Conservation (phyloP, 1,140 invertebrate species). For the Zophobas morio region DNA sequence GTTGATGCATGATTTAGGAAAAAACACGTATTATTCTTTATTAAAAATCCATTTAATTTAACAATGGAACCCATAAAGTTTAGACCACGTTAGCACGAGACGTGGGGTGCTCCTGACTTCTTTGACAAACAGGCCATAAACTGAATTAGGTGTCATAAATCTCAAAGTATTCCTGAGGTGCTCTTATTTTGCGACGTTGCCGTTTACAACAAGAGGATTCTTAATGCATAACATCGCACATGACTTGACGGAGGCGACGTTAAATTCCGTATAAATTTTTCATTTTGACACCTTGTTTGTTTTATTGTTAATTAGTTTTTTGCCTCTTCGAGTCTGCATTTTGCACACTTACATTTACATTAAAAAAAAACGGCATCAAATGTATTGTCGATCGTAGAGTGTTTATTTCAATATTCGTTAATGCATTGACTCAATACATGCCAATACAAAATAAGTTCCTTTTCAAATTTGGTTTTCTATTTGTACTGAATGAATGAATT, state of each 20-base stretch:
- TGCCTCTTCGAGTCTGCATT: too few species aligned
- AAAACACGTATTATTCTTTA: conserved; percentile 24
- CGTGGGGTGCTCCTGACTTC: conserved; percentile 21
- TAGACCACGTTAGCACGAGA: conserved; percentile 18
- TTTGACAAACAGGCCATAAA: conserved; percentile 40
- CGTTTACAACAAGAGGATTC: conserved; percentile 1
- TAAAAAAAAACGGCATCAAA: too few species aligned
- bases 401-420: too few species aligned
- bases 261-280: too few species aligned
- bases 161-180: conserved; percentile 36
- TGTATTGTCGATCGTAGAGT: too few species aligned
- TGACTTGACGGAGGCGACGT: background rate
- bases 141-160: conserved; percentile 40
- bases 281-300: too few species aligned
- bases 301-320: too few species aligned
- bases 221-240: background rate
- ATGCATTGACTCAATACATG: too few species aligned
- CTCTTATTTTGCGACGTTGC: conserved; percentile 30
- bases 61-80: conserved; percentile 13
- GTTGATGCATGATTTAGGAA: background rate
- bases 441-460: too few species aligned
- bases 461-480: too few species aligned
- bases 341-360: too few species aligned
- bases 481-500: too few species aligned
- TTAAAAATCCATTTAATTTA: conserved; percentile 41